Evolutionary conservation across 2,888 invertebrate species (phyloP).

Genomic region (Ganaspis brasiliensis): DNA sequence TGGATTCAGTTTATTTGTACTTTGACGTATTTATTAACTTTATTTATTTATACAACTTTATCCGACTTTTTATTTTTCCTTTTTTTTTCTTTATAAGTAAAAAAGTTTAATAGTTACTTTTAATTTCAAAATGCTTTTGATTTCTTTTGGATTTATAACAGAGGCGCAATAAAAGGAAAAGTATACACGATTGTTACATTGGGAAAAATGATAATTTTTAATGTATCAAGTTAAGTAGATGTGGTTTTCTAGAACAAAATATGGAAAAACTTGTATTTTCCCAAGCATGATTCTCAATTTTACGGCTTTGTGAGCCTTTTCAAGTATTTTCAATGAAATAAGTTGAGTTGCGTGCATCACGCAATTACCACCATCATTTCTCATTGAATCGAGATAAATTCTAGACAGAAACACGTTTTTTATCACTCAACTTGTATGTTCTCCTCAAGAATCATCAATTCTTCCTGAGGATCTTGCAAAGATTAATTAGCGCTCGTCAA

Average conservation of each 20-base stretch:
- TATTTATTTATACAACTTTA: too few species aligned
- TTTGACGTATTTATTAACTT: too few species aligned
- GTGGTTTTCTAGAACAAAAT: constrained; percentile 9
- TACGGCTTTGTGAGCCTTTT: not conserved
- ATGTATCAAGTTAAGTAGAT: not conserved
- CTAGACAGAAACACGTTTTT: constrained; percentile 15
- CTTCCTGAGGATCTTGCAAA: not conserved
- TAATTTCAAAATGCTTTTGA: not conserved
- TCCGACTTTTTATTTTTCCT: too few species aligned
- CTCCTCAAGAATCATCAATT: not conserved
- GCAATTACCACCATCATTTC: constrained; percentile 17
- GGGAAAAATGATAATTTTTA: constrained; percentile 5
- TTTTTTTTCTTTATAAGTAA: too few species aligned
- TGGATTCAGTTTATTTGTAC: too few species aligned
- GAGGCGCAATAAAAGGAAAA: not conserved
- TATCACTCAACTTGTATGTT: not conserved
- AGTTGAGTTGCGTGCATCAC: constrained; percentile 7
- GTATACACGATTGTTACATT: not conserved
- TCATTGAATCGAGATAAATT: constrained; percentile 5
- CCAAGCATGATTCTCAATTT: constrained; percentile 22
- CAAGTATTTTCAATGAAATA: not conserved
- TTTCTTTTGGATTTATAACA: not conserved
- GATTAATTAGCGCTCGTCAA: constrained; percentile 9
- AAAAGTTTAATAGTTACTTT: not conserved
- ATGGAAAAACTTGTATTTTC: constrained; percentile 25